Conservation (phyloP, 2,797 vertebrate genomes). For the Danio albolineatus region DNA sequence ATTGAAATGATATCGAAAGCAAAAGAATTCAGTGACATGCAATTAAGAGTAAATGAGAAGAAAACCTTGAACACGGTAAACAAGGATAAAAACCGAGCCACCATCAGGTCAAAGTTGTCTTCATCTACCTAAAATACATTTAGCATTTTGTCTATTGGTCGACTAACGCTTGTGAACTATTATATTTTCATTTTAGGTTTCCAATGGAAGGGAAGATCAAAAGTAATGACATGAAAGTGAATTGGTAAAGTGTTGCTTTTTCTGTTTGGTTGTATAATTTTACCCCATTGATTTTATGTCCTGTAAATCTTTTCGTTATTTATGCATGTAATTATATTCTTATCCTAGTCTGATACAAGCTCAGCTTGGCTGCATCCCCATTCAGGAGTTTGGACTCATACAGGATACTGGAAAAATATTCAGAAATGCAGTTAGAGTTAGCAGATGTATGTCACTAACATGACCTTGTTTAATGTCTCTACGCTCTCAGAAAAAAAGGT, state of each 20-base stretch:
- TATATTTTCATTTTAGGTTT: slow-evolving; percentile 79
- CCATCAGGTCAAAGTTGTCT: slow-evolving; percentile 84
- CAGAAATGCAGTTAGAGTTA: slow-evolving; percentile 89
- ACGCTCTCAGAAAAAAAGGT: too few species aligned
- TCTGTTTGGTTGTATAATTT: not conserved
- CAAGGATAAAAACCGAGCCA: slow-evolving; percentile 90
- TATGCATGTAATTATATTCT: not conserved
- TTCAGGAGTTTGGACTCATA: slow-evolving; percentile 95
- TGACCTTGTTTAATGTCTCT: not conserved
- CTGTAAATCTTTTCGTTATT: not conserved
- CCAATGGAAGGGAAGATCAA: slow-evolving; percentile 95
- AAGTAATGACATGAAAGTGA: slow-evolving; percentile 97
- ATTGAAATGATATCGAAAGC: slow-evolving; percentile 87
- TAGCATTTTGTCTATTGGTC: not conserved
- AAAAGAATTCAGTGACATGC: slow-evolving; percentile 90
- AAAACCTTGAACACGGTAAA: slow-evolving; percentile 90
- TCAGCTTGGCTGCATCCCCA: slow-evolving; percentile 90
- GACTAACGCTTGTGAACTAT: not conserved
- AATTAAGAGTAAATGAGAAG: slow-evolving; percentile 92
- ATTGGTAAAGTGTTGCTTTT: slow-evolving; percentile 82
- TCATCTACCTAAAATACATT: not conserved
- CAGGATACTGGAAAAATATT: slow-evolving; percentile 96
- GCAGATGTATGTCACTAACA: slow-evolving; percentile 84
- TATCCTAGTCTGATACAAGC: slow-evolving; percentile 92
- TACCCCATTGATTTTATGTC: not conserved